Percentiles rank a stretch among this genome's conserved stretches.
Conservation (phyloP, 1,140 invertebrate species). For the Kradibia gibbosae region DNA sequence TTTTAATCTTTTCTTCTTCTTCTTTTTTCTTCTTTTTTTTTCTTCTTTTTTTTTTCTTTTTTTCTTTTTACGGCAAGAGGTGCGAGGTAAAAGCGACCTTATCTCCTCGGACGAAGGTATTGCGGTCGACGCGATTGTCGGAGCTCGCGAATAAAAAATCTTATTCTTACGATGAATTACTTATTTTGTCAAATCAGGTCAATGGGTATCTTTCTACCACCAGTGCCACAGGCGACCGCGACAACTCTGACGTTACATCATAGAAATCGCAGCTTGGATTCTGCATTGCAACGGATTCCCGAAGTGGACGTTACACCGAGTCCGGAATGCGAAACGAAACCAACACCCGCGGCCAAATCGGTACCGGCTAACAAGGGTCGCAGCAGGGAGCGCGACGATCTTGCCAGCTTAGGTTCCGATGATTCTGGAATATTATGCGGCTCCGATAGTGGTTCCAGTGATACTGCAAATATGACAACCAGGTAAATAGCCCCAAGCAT, state of each 20-base stretch:
- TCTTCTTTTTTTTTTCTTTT: no score
- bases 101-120: neutral
- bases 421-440: conserved; percentile 88
- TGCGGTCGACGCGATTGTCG: neutral
- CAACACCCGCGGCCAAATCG: conserved; percentile 63
- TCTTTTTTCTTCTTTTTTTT: no score
- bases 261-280: conserved; percentile 90
- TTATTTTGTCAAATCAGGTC: conserved; percentile 73
- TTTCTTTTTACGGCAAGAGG: neutral
- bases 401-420: conserved; percentile 86
- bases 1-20: no score
- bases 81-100: neutral
- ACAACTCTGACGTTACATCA: conserved; percentile 81
- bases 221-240: conserved; percentile 77
- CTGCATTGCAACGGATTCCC: conserved; percentile 87
- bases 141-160: neutral
- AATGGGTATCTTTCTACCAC: conserved; percentile 83
- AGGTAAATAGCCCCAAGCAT: conserved; percentile 25
- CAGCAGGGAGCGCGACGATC: conserved; percentile 76
- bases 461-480: conserved; percentile 65
- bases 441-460: conserved; percentile 76
- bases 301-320: conserved; percentile 87
- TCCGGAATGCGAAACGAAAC: conserved; percentile 79
- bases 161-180: neutral
- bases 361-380: conserved; percentile 61